Evolutionary conservation across 2,797 vertebrate genomes (phyloP), one percentile per base, ranked within the genome.

Genomic region (Aselliscus stoliczkanus): DNA sequence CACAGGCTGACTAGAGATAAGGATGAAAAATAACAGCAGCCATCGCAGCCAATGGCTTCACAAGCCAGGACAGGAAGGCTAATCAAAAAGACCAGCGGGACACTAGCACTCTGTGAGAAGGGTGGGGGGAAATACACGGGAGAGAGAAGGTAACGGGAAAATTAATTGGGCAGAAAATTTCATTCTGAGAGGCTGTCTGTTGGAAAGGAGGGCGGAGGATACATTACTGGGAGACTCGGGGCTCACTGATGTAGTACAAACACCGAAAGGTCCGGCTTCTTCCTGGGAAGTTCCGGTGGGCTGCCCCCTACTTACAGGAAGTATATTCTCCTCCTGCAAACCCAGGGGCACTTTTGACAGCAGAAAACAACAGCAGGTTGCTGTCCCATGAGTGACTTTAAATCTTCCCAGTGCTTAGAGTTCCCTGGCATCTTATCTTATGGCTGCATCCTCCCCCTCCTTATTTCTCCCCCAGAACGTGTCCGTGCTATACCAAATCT

Each of bases 101-200:
- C 12, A 5, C 8, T 1, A 20, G 11, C 50, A 5, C 9, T 52
- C n/a, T 1, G 27, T 7, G 21, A 2, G 62, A n/a, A n/a, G 17
- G 17, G 56, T 13, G 18, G 14, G 44, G 25, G 18, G 0, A 11
- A 6, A 1, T 42, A 42, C 42, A 9, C 42, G 14, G 31, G 27
- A 20, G 4, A 20, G 12, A 20, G 42, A 27, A 64, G 37, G 5
- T 0, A 13, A 27, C 21, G 7, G 1, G 7, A n/a, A 86, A 15
- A 50, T 65, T 7, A 58, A 39, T n/a, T 25, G 52, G 42, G 27
- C 67, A 44, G 13, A 23, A 37, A 42, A 44, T 7, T 18, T 62
- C 44, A 5, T 5, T 44, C 42, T n/a, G 31, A 0, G 34, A 34
- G 12, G 34, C 37, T 12, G 9, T 39, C 34, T 7, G 5, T 15